These are phyloP conservation scores for Chiridota heheva DNA, from an alignment of 35 echinoderm and acorn worm species.

Conservation along the genomic window DNA sequence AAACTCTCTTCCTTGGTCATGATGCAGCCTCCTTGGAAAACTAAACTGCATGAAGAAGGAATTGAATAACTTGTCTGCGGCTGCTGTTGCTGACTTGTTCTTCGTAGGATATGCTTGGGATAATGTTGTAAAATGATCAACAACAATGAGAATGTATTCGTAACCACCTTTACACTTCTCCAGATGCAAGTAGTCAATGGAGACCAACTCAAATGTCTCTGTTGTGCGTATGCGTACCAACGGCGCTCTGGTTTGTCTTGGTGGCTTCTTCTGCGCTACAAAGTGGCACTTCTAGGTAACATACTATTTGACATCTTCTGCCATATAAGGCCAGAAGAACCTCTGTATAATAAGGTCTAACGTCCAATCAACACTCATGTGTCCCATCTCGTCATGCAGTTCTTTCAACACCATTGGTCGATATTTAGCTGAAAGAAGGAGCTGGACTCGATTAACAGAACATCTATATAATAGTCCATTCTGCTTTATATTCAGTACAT, in stretches of 20 bases:
- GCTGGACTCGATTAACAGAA: too few species aligned
- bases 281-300: conserved; percentile 35
- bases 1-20: too few species aligned
- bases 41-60: too few species aligned
- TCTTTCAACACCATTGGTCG: too few species aligned
- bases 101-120: conserved; percentile 54
- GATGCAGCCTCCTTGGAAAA: too few species aligned
- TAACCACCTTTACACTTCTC: conserved; percentile 55
- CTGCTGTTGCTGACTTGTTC: conserved; percentile 44
- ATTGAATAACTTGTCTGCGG: too few species aligned
- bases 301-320: conserved; percentile 29
- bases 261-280: too few species aligned
- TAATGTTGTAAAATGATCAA: conserved; percentile 63
- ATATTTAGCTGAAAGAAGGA: too few species aligned
- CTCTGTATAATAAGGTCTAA: conserved; percentile 52
- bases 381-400: too few species aligned
- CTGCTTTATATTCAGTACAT: neutral
- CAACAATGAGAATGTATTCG: conserved; percentile 64
- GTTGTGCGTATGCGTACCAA: conserved; percentile 53
- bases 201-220: conserved; percentile 58
- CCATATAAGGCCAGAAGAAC: conserved; percentile 77
- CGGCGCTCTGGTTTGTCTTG: neutral
- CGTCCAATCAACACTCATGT: too few species aligned
- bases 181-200: conserved; percentile 63
- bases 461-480: too few species aligned